Conservation (phyloP, 1,140 invertebrate genomes). For the Sycophila sp. region DNA sequence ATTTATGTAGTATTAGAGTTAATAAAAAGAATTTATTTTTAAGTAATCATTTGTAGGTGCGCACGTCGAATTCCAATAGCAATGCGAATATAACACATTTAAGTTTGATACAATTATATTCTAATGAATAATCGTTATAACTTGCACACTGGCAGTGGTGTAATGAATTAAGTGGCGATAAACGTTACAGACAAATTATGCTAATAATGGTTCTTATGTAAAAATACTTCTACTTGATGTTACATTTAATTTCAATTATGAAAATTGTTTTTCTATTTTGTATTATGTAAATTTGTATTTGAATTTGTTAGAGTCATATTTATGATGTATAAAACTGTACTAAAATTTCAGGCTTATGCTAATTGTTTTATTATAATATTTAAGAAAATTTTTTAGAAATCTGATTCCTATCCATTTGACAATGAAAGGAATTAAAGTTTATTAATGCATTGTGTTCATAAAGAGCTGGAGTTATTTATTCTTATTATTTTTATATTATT, state of each 20-base stretch:
- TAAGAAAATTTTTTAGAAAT: conserved; percentile 11
- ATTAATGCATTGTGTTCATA: too few species aligned
- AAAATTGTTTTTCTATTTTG: conserved; percentile 15
- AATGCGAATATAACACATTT: background rate
- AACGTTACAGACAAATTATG: conserved; percentile 50
- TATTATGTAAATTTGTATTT: background rate
- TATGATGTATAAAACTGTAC: conserved; percentile 26
- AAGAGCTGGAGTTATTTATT: too few species aligned
- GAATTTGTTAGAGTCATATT: background rate
- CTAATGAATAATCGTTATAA: conserved; percentile 40
- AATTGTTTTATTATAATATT: background rate
- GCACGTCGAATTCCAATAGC: background rate
- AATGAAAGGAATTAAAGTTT: too few species aligned
- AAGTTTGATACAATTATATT: background rate
- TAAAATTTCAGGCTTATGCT: background rate
- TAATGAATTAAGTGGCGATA: conserved; percentile 26
- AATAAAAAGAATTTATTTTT: conserved; percentile 11
- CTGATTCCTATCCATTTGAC: background rate
- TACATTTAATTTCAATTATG: background rate
- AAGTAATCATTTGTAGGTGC: background rate
- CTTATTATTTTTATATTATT: too few species aligned
- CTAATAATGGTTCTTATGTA: conserved; percentile 44
- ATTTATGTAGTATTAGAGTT: background rate
- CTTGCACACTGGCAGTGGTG: conserved; percentile 53
- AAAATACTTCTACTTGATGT: too few species aligned